phyloP scores from a whole-genome alignment of 2,113 vertebrate genomes.

The Erythrocercus mccallii region DNA sequence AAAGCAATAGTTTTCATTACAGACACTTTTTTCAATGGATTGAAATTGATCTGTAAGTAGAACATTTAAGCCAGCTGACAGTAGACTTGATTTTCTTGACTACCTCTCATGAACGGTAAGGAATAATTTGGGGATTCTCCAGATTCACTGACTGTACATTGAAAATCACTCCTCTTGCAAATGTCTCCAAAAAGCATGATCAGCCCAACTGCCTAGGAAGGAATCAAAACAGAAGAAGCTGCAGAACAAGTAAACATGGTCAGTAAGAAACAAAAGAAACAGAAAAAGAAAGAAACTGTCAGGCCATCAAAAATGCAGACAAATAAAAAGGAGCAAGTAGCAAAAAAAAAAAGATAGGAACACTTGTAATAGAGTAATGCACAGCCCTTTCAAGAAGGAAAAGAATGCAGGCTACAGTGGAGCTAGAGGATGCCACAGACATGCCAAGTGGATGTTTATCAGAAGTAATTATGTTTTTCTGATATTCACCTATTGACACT shows the following conservation, averaged over 20 bases:
- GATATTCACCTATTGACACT: background rate
- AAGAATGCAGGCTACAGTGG: rapidly evolving
- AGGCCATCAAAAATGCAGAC: background rate
- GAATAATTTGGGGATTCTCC: background rate
- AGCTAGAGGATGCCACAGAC: background rate
- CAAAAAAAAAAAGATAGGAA: background rate
- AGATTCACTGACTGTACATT: background rate
- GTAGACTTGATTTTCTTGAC: background rate
- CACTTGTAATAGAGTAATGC: background rate
- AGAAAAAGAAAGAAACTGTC: too few relatives aligned
- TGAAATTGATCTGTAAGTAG: background rate
- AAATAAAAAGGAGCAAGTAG: background rate
- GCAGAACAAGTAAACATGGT: background rate
- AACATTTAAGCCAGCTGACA: background rate
- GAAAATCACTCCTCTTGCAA: background rate
- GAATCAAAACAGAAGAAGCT: background rate
- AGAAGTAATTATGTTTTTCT: background rate
- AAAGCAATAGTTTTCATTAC: background rate
- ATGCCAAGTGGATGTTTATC: background rate
- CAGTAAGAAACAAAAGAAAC: background rate
- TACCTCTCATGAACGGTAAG: background rate
- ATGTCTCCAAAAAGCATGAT: background rate
- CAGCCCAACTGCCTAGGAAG: background rate
- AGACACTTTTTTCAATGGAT: background rate
- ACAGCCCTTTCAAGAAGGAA: background rate